Evolutionary conservation across 2,113 vertebrate genomes (phyloP), one percentile per base, ranked within the genome.

Genomic region (Chaetodon auriga): DNA sequence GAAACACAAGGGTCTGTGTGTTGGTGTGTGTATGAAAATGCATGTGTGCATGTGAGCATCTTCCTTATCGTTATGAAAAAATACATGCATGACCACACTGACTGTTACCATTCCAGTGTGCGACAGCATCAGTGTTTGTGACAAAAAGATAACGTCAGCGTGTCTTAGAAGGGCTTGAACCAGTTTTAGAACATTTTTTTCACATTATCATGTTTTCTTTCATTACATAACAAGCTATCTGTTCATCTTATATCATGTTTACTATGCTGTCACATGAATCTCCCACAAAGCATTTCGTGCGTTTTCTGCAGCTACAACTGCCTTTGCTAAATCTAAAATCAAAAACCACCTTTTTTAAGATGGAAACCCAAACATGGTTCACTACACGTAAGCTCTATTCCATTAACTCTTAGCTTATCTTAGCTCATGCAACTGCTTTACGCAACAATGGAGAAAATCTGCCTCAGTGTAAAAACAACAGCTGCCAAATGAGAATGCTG

Each of bases 51-150:
- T 36, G 54, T n/a, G 25, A 43, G 38, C 58, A 54, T 14, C 43
- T 51, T 35, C 19, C 25, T 46, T 43, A 81, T 74, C 68, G 15
- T 51, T 48, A 38, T 46, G 14, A 77, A 16, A 45, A 19, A 76
- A 35, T 0, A 10, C 3, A 48, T 30, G 30, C 54, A 46, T 57
- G 62, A 48, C 63, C 5, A 72, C 23, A 2, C 66, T 53, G 66
- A n/a, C 60, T 54, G 70, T 6, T 64, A 46, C 63, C 74, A 48
- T 69, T 25, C 11, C 0, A 2, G 4, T 19, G 10, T 58, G 57
- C 54, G 77, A 61, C 57, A 74, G 64, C 79, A 8, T 82, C 62
- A 70, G 62, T 38, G 36, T 45, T 57, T 46, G 36, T 45, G 60
- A 72, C 63, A 46, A 36, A 55, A 65, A 71, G 4, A 25, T 7